Percentiles rank a stretch among this genome's conserved stretches.
Conservation (phyloP, 2,113 vertebrate genomes). For the Cyphomyrus plagiostoma region DNA sequence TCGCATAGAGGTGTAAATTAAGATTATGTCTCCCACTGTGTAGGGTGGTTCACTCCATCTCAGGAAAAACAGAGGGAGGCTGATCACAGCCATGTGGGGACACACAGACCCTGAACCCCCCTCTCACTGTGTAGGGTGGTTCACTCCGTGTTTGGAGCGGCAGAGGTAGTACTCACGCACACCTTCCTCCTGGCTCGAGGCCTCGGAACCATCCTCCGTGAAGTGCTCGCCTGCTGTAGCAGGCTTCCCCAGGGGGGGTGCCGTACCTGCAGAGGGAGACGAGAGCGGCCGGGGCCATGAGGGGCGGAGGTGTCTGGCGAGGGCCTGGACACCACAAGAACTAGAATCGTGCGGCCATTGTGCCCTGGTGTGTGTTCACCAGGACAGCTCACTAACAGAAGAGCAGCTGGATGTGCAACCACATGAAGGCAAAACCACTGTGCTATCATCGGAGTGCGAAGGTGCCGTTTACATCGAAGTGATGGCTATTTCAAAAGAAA, state of each 20-base stretch:
- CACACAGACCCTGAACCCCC: background rate
- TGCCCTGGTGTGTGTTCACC: background rate
- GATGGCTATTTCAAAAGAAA: background rate
- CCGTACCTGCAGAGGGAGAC: background rate
- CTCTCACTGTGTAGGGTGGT: too few relatives aligned
- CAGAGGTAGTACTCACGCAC: constrained; percentile 20
- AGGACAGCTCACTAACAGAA: background rate
- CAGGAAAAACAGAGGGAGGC: background rate
- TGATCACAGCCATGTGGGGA: background rate
- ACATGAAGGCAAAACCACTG: background rate
- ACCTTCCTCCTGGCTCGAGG: constrained; percentile 94
- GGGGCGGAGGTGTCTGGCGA: background rate
- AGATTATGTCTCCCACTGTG: too few relatives aligned
- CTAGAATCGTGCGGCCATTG: background rate
- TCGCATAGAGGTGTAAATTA: too few relatives aligned
- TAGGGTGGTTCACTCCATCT: background rate
- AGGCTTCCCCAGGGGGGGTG: background rate
- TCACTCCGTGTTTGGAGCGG: background rate
- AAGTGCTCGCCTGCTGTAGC: constrained; percentile 57
- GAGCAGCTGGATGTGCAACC: background rate
- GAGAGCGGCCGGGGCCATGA: background rate
- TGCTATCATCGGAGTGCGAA: background rate
- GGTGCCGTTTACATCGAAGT: background rate
- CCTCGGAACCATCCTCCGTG: constrained; percentile 82
- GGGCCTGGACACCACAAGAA: background rate